A percentile compares a stretch with the other conserved stretches of the same genome.
These are phyloP conservation scores for Pyrgilauda ruficollis DNA, from an alignment of 2,113 vertebrate species.

Conservation along the genomic window DNA sequence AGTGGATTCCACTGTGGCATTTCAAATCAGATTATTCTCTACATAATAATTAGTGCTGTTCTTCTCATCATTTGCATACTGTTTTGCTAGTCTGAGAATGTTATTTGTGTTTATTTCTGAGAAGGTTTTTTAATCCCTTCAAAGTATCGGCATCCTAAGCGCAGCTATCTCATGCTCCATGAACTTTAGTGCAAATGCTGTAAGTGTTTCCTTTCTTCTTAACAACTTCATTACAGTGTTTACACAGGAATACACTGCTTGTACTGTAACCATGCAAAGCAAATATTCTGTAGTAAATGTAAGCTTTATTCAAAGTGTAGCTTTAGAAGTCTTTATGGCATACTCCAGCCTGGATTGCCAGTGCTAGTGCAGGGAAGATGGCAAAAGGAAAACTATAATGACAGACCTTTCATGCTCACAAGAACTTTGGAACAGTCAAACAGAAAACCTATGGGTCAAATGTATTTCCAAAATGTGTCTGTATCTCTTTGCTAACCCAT, in stretches of 20 bases:
- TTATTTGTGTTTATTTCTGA: not conserved
- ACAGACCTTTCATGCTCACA: not conserved
- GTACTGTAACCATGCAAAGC: not conserved
- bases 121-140: not conserved
- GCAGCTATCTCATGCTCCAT: not conserved
- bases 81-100: not conserved
- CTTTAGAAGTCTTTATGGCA: not conserved
- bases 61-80: not conserved
- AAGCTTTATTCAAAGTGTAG: slow-evolving; percentile 24
- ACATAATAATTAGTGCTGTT: not conserved
- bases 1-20: not conserved
- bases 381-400: not conserved
- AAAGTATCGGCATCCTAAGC: not conserved
- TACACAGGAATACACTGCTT: not conserved
- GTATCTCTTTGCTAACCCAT: not conserved
- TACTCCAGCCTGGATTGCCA: not conserved
- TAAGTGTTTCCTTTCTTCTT: not conserved
- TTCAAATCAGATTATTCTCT: not conserved
- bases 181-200: slow-evolving; percentile 5
- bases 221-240: slow-evolving; percentile 31
- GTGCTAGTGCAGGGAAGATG: not conserved
- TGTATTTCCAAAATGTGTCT: not conserved
- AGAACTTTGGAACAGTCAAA: not conserved
- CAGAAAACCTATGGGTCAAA: not conserved
- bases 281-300: not conserved